Evolutionary conservation across 2,888 invertebrate species (phyloP).

Genomic region (Taenaris catops): DNA sequence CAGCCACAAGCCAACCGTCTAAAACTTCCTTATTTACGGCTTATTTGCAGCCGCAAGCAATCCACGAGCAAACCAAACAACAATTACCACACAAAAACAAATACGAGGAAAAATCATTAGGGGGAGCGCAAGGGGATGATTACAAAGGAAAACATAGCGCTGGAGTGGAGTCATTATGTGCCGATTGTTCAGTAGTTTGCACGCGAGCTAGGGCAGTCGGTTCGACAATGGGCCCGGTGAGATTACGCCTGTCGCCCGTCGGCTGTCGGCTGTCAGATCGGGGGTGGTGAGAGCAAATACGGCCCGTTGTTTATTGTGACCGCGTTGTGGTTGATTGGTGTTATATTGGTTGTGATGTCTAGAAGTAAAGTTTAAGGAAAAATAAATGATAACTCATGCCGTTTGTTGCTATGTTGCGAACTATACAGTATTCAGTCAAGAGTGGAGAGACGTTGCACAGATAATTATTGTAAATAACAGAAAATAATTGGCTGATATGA

Average conservation of each 20-base stretch:
- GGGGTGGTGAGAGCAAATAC: conserved; percentile 20
- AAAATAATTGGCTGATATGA: too few species aligned
- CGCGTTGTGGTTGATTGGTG: conserved; percentile 16
- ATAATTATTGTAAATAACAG: too few species aligned
- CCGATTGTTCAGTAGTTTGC: conserved; percentile 46
- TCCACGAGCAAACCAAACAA: conserved; percentile 71
- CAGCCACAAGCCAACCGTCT: conserved; percentile 9
- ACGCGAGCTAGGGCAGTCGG: conserved; percentile 45
- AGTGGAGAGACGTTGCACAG: too few species aligned
- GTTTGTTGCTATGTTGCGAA: too few species aligned
- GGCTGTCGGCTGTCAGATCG: conserved; percentile 23
- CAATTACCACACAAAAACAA: conserved; percentile 77
- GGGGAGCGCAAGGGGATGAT: conserved; percentile 54
- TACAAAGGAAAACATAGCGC: conserved; percentile 63
- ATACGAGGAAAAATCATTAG: conserved; percentile 73
- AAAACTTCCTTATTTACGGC: conserved; percentile 20
- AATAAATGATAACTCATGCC: too few species aligned
- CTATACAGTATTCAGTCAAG: too few species aligned
- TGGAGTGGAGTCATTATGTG: conserved; percentile 42
- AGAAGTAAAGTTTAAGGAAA: too few species aligned
- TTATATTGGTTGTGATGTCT: conserved; percentile 13
- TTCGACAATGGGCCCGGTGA: conserved; percentile 56
- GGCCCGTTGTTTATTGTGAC: conserved; percentile 13
- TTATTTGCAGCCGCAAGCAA: conserved; percentile 54
- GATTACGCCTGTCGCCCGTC: conserved; percentile 64